A percentile compares a stretch with the other conserved stretches of the same genome.
Evolutionary conservation across 2,888 invertebrate genomes (phyloP).

Genomic region (Actias luna): DNA sequence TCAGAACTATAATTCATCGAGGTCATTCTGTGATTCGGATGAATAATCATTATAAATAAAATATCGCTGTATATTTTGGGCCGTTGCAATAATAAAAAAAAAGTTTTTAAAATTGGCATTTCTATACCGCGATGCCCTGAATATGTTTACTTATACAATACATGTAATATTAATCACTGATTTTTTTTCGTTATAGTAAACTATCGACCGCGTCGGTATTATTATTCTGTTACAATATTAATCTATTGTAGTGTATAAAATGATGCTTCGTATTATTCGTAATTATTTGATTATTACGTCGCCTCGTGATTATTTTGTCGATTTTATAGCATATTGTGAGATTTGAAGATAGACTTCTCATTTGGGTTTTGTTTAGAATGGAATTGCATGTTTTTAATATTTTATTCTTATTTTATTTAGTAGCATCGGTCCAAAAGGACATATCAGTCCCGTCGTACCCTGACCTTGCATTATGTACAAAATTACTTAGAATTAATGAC

Average conservation of each 20-base stretch:
- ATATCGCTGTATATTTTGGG: slow-evolving; percentile 72
- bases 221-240: slow-evolving; percentile 23
- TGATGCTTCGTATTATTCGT: slow-evolving; percentile 29
- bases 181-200: slow-evolving; percentile 20
- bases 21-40: slow-evolving; percentile 55
- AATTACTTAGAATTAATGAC: too few relatives aligned
- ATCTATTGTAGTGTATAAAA: slow-evolving; percentile 57
- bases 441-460: too few relatives aligned
- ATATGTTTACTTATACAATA: slow-evolving; percentile 52
- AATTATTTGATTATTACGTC: background rate
- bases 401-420: too few relatives aligned
- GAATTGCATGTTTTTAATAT: background rate
- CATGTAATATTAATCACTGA: slow-evolving; percentile 37
- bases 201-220: slow-evolving; percentile 27
- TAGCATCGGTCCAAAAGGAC: too few relatives aligned
- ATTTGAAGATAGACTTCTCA: background rate
- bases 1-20: background rate
- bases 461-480: too few relatives aligned
- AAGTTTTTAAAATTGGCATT: slow-evolving; percentile 56
- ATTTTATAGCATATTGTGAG: background rate
- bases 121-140: slow-evolving; percentile 55
- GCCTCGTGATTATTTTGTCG: background rate
- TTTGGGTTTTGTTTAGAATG: background rate
- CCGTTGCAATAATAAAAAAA: slow-evolving; percentile 73
- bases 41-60: slow-evolving; percentile 37